These are phyloP conservation scores for Kryphioiulus occultus DNA, from an alignment of 2,888 invertebrate genomes.

Conservation along the genomic window DNA sequence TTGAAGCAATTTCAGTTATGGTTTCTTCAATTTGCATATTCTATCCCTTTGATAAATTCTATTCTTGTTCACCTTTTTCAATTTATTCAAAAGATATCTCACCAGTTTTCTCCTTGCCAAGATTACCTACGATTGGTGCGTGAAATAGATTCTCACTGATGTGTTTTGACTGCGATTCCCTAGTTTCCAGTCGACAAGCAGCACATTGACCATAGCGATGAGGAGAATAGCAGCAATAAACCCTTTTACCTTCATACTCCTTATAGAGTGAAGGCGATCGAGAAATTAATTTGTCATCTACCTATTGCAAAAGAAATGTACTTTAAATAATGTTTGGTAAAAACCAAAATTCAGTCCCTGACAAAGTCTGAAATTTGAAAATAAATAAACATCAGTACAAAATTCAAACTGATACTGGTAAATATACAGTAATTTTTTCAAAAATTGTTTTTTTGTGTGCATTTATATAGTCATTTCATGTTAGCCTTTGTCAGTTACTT, in stretches of 20 bases:
- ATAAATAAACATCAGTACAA: no score
- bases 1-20: no score
- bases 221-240: constrained; percentile 4
- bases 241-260: constrained; percentile 1
- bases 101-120: background rate
- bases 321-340: background rate
- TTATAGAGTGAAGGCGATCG: background rate
- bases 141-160: background rate
- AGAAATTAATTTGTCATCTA: constrained; percentile 25
- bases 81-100: background rate
- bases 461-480: no score
- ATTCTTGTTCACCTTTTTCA: no score
- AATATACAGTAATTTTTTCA: no score
- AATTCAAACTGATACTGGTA: no score
- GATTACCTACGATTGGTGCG: background rate
- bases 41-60: no score
- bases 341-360: background rate
- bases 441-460: no score
- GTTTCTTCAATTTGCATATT: no score
- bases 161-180: background rate
- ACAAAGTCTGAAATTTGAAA: background rate
- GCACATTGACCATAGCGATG: constrained; percentile 2
- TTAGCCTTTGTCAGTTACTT: background rate
- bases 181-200: constrained; percentile 7
- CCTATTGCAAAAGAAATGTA: background rate